Base-by-base conservation (phyloP, 2,113 vertebrate species). In the Passer montanus region DNA sequence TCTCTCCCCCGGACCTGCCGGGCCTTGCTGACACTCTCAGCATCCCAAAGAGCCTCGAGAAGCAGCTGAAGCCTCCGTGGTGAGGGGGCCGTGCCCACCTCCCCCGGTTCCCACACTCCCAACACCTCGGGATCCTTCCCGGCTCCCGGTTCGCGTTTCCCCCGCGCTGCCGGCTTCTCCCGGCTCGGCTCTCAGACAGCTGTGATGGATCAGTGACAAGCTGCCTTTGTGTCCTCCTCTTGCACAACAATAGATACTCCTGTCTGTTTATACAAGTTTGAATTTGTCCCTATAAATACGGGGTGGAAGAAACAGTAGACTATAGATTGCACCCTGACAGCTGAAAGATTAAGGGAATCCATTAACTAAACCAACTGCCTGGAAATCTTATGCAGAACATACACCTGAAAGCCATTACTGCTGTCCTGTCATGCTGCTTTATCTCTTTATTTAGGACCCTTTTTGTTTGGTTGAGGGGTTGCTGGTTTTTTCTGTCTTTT, bases 261-360 rank as follows among this genome's bases (percentile, higher is more conserved):
- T 96, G 96, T 97, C 96, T 97, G 96, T 97, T 97, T 96, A 97
- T 94, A 97, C 96, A 94, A 95, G 95, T 96, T 97, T 94, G 96
- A 97, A 94, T 96, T 96, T 97, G 96, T 95, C 97, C 95, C 63
- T 87, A 92, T 94, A 96, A 96, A 97, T 96, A 93, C 59, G 37
- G 83, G 85, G 92, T 70, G 87, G 94, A 96, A 95, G 95, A 90
- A 97, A 97, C 95, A 97, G 93, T 94, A 94, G 96, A 94, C 94
- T 69, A 93, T 95, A 93, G 94, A 97, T 96, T 90, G 93, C 91
- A 59, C 9, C 39, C 91, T 95, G 96, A 97, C 96, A 97, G 96
- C 97, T 97, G 96, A 96, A 96, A 96, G 96, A 97, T 96, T 97
- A 97, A 97, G 94, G 68, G 96, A 95, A 96, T 80, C 94, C 94